Evolutionary conservation across 2,888 invertebrate species (phyloP), one percentile per base, ranked within the genome.

Genomic region (Amiota minor): DNA sequence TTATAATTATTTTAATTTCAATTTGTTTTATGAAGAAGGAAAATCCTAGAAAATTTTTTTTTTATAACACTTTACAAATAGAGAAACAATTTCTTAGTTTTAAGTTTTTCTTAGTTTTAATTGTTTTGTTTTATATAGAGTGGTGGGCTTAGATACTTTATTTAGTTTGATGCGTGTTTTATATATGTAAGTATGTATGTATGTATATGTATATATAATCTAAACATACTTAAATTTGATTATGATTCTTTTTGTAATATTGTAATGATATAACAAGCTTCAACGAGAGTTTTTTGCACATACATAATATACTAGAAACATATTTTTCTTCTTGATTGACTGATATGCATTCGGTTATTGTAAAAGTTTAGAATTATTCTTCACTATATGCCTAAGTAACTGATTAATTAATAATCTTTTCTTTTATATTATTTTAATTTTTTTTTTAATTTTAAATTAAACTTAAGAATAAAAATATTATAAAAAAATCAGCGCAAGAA

Each of bases 1-100:
- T 69, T 62, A 74, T 53, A 69, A 71, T 50, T 74, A 81, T 82
- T 77, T 82, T 77, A 73, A 35, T 64, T 68, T 49, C 46, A 18
- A 55, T 68, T 53, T n/a, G 16, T 23, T 55, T 71, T 35, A 72
- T 47, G 73, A 45, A 78, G 16, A 59, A 18, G 59, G 20, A 20
- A 59, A 59, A 59, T 59, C 59, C 18, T 81, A 80, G 78, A 78
- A 78, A 81, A 80, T 77, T 78, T 79, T 69, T 78, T 80, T 77
- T 83, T 77, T 80, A 82, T 80, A 79, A 77, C 72, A 68, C 49
- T 64, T 46, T 73, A 68, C 72, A 70, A 61, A 53, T 62, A 46
- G 65, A 35, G 35, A 59, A 59, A 59, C 18, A 59, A 20, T 59
- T 20, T 16, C 16, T 59, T 50, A 50, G 1, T 2, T 10, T 12